Evolutionary conservation across 2,797 vertebrate genomes (phyloP), one percentile per base, ranked within the genome.

Genomic region (Myiotriccus ornatus): DNA sequence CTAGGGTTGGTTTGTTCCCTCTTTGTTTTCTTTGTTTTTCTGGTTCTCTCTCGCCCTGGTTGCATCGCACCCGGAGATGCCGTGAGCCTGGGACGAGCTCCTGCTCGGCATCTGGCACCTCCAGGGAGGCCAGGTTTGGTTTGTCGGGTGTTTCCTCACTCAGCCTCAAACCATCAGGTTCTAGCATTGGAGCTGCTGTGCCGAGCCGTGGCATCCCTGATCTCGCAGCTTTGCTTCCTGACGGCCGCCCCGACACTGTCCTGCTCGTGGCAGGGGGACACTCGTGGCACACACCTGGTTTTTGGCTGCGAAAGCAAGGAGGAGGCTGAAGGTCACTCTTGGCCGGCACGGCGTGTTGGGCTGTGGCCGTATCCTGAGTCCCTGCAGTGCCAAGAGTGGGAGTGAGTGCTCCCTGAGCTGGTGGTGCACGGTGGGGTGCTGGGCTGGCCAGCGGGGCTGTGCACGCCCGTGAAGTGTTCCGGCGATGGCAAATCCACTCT

Each of bases 191-290:
- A 56, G 60, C 46, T 22, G 60, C 78, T 0, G 1, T 17, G 59
- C 43, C 1, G 22, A 47, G 21, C 44, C 13, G 1, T 2, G 2
- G 41, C 19, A 4, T 13, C 78, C 60, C 60, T 5, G 41, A 18
- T 11, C 12, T 43, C 12, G 0, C 23, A 5, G 35, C 47, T 35
- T 30, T 27, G 71, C 52, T 56, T 73, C 60, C 81, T 1, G 0
- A 2, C 23, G 12, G 24, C 60, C 9, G 1, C 13, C 30, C 37
- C 2, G 1, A 0, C 0, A 2, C 70, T 11, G 3, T 32, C 60
- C 56, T 12, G 56, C 62, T 44, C 64, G 1, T 0, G 1, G 49
- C n/a, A 28, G 39, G 25, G 78, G 16, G 68, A 12, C 15, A 1
- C 9, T 28, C 0, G 0, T 68, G 41, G 19, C 14, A 7, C 43